Evolutionary conservation across 2,888 invertebrate genomes (phyloP).

Genomic region (Amaurobius ferox): DNA sequence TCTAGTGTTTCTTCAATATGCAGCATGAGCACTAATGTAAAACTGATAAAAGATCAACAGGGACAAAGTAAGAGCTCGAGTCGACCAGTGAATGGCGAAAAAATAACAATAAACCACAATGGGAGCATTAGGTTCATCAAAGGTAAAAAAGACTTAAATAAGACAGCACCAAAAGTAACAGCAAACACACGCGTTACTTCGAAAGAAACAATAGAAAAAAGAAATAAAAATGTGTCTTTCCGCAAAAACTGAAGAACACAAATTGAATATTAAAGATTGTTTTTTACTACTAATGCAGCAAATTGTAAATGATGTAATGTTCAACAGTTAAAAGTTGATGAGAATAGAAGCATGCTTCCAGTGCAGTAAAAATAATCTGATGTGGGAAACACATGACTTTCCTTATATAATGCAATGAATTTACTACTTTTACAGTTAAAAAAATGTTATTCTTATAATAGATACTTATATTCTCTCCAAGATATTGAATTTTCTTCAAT

Average conservation of each 20-base stretch:
- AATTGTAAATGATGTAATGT: too few relatives aligned
- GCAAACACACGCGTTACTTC: constrained; percentile 20
- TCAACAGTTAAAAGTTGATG: too few relatives aligned
- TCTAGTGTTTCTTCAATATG: constrained; percentile 58
- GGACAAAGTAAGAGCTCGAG: neutral
- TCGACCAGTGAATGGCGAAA: constrained; percentile 17
- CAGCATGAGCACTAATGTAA: constrained; percentile 57
- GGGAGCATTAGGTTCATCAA: constrained; percentile 53
- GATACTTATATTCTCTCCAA: too few relatives aligned
- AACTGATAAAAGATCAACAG: constrained; percentile 46
- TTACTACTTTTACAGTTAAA: too few relatives aligned
- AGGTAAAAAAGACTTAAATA: constrained; percentile 5
- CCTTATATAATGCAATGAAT: too few relatives aligned
- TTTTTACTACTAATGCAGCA: too few relatives aligned
- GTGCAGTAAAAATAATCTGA: too few relatives aligned
- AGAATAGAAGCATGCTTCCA: too few relatives aligned
- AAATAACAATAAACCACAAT: constrained; percentile 63
- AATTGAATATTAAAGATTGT: too few relatives aligned
- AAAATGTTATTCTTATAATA: too few relatives aligned
- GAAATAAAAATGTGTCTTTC: neutral
- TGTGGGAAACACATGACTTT: too few relatives aligned
- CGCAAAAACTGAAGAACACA: neutral
- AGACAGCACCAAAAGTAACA: neutral
- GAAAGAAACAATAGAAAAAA: neutral
- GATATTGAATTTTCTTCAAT: too few relatives aligned